Evolutionary conservation across 2,888 invertebrate species (phyloP), one percentile per base, ranked within the genome.

Genomic region (Palloptera scutellata): DNA sequence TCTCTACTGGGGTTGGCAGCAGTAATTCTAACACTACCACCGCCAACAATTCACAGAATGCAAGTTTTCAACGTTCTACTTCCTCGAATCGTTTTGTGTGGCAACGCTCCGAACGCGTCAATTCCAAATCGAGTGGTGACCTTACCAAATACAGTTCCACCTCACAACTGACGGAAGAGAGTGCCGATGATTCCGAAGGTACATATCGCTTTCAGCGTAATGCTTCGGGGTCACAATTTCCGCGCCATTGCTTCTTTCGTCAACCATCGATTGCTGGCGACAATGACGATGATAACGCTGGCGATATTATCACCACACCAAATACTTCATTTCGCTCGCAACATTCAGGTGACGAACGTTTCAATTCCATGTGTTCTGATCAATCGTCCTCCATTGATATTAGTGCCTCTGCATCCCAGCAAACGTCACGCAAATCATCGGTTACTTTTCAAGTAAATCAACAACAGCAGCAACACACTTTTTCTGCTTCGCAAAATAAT

Each of bases 61-160:
- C 45, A 42, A 60, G 64, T 42, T 70, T 70, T 43, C 53, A 48
- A 15, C 68, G 66, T 30, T 64, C 67, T 11, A 51, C 66, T 11
- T 65, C 66, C 1, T 57, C 19, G 0, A 74, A 68, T 61, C 73
- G 75, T 53, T 61, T 67, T 19, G 74, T 74, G 51, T 77, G 79
- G 74, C 76, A 77, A 54, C 77, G 80, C 58, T 64, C 77, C 1
- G 81, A 84, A 55, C 74, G 73, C 0, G 77, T 82, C 0, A 84
- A 80, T 72, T 85, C 85, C 9, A 85, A 85, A 64, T 85, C 85
- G 0, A 85, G 85, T 62, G 83, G 82, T 1, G 85, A 85, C 72
- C 75, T 85, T 5, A 84, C 84, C 64, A 83, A 83, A 82, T 85
- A 84, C 67, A 81, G 78, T 54, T 80, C 81, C 13, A 75, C 72